A percentile compares a stretch with the other conserved stretches of the same genome.
phyloP scores from a whole-genome alignment of 2,113 vertebrate species.

The Misgurnus anguillicaudatus region DNA sequence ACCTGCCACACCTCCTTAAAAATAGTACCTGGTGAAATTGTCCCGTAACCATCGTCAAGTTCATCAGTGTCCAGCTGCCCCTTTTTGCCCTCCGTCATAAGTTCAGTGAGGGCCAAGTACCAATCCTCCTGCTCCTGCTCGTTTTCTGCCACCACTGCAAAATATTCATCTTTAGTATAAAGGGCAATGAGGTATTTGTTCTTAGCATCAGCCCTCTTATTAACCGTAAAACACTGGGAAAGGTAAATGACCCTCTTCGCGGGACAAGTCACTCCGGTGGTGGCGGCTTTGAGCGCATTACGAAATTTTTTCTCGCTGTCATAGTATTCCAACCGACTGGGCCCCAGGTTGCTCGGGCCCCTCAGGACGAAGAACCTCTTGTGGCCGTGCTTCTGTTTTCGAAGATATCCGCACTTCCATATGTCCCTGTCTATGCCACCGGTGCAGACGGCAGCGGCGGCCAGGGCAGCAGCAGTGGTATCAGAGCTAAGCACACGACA shows the following conservation, averaged over 20 bases:
- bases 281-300: conserved; percentile 82
- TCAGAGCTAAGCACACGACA: conserved; percentile 56
- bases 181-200: conserved; percentile 98
- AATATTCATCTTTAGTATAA: conserved; percentile 98
- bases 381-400: conserved; percentile 96
- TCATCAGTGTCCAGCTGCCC: conserved; percentile 80
- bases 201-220: conserved; percentile 95
- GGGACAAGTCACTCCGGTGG: conserved; percentile 58
- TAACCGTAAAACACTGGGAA: conserved; percentile 92
- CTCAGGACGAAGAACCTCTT: conserved; percentile 93
- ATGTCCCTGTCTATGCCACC: conserved; percentile 74
- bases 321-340: conserved; percentile 93
- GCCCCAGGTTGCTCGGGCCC: conserved; percentile 74
- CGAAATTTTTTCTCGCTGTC: conserved; percentile 98
- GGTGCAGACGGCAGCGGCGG: conserved; percentile 53
- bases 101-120: conserved; percentile 86
- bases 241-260: conserved; percentile 86
- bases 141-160: conserved; percentile 93
- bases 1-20: conserved; percentile 98
- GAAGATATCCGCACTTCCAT: conserved; percentile 93
- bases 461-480: conserved; percentile 59
- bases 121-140: conserved; percentile 95
- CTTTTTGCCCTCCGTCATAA: conserved; percentile 85
- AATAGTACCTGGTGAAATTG: conserved; percentile 74
- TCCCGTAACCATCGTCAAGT: conserved; percentile 84